Evolutionary conservation across 2,888 invertebrate species (phyloP), one percentile per base, ranked within the genome.

Genomic region (Agrotis exclamationis): DNA sequence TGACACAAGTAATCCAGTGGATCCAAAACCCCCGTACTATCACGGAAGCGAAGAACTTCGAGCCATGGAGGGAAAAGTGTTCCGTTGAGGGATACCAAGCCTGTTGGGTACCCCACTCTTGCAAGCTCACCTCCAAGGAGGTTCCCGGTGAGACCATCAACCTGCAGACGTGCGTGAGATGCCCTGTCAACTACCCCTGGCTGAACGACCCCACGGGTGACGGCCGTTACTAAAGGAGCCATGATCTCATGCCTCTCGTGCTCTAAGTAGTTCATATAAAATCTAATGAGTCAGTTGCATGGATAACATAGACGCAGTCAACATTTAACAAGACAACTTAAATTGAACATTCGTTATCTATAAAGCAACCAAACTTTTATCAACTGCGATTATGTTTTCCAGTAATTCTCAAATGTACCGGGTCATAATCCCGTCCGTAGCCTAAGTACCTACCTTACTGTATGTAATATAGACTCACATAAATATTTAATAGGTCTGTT

Each of bases 1-100:
- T 99, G 99, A 99, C 99, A n/a, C 98, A 98, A 93, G 99, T 99
- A 11, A 99, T 99, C 86, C 99, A 99, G 91, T 99, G 99, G 99
- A 98, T 99, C 90, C 99, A 99, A 91, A 98, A 98, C 92, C 99
- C 99, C 58, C 97, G 98, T 75, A 98, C 98, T 18, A 91, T 98
- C 84, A 96, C 97, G 70, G 98, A 99, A 93, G 98, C 98, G 63
- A 98, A 98, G 97, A 98, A 98, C 96, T 99, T 99, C 94, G 99
- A 99, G 93, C 98, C 98, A 62, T 99, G 99, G 99, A 98, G 98
- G 97, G 99, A 99, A 95, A 98, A 98, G 97, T 99, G 99, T 90
- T 96, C 97, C 59, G 98, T 98, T n/a, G 98, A 98, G 87, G 98
- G 98, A 72, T 96, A 92, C 68, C 98, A 97, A 18, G 97, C 98